Percentiles rank a stretch among this genome's conserved stretches.
These are phyloP conservation scores for Elachura formosa DNA, from an alignment of 2,113 vertebrate genomes.

Conservation along the genomic window DNA sequence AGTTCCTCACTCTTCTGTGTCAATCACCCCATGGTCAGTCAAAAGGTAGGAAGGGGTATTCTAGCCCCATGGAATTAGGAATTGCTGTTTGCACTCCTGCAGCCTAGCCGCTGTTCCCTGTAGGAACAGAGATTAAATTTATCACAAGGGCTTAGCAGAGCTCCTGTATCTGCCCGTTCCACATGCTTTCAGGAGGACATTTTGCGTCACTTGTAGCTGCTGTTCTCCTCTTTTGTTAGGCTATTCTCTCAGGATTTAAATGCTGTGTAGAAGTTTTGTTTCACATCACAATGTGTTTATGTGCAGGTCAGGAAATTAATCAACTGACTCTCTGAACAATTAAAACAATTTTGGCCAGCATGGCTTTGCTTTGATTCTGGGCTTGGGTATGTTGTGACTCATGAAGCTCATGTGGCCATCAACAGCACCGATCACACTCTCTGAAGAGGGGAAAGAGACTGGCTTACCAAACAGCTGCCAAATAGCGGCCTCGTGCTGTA, in stretches of 20 bases:
- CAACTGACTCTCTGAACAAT: constrained; percentile 29
- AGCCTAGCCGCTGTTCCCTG: not conserved
- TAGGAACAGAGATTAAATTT: not conserved
- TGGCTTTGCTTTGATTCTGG: not conserved
- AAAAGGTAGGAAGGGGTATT: not conserved
- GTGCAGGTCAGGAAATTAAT: constrained; percentile 44
- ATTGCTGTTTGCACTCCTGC: not conserved
- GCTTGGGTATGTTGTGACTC: not conserved
- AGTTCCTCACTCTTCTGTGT: not conserved
- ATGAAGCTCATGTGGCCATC: not conserved
- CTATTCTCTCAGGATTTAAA: constrained; percentile 40
- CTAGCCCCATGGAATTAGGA: not conserved
- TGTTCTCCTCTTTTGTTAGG: constrained; percentile 16
- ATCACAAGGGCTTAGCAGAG: constrained; percentile 5
- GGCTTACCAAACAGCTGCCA: not conserved
- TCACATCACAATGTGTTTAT: constrained; percentile 42
- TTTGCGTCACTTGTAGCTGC: not conserved
- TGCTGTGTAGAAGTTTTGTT: constrained; percentile 1
- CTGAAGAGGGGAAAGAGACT: not conserved
- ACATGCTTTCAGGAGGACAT: constrained; percentile 13
- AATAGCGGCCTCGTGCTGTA: not conserved
- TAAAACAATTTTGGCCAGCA: not conserved
- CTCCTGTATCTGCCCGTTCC: not conserved
- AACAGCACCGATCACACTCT: not conserved
- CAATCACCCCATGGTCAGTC: not conserved